Evolutionary conservation across 2,797 vertebrate genomes (phyloP), one percentile per base, ranked within the genome.

Genomic region (Ibycter americanus): DNA sequence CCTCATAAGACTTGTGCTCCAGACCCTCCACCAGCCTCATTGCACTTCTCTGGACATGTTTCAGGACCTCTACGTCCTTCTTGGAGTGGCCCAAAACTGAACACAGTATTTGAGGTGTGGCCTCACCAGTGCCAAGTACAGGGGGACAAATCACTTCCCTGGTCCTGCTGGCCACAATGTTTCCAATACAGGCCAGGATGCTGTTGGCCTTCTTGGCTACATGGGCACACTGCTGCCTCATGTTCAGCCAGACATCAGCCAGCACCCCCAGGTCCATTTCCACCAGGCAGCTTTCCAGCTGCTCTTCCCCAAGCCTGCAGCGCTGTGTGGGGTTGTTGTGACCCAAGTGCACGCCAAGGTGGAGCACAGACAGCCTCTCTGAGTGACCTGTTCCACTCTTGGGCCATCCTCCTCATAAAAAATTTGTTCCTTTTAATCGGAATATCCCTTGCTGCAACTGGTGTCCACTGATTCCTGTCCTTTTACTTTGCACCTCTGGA

Each of bases 251-350:
- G 12, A 20, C 40, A 4, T 17, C 4, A 8, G 56, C 3, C 15
- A 56, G 17, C 15, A 40, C 13, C 12, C 9, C 17, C 8, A 22
- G 15, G 14, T 15, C n/a, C 2, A 56, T 89, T 40, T n/a, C 32
- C 9, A 10, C 22, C 0, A 0, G 36, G 22, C 16, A n/a, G 15
- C 42, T 72, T 77, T 81, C n/a, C 63, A 72, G n/a, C n/a, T 11
- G 15, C 16, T 59, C 46, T 51, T 36, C 19, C 8, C 26, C 25
- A 18, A 44, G 42, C 42, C 42, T 44, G 42, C 26, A 70, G 4
- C 0, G 0, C 12, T 42, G 6, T 22, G 17, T 15, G 6, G 26
- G 7, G 4, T 40, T 15, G 7, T 25, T 74, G 38, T 27, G 34
- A 71, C 4, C 4, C 4, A 55, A 61, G 42, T 16, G 16, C 54